Conservation (phyloP, 2,797 vertebrate species). For the Phylloscopus collybita region DNA sequence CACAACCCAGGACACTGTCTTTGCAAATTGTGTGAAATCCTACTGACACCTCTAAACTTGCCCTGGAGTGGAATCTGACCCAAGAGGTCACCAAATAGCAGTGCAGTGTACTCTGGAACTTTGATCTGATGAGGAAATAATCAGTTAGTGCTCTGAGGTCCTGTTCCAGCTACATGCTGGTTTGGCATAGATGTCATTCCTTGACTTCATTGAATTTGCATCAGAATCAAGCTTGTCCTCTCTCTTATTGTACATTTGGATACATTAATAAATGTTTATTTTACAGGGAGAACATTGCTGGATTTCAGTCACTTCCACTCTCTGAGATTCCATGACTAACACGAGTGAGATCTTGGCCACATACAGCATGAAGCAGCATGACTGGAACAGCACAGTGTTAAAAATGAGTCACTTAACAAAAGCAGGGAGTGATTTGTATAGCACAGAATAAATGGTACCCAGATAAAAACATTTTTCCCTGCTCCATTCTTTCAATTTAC, state of each 20-base stretch:
- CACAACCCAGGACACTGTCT: no score
- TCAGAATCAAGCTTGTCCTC: neutral
- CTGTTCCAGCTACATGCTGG: neutral
- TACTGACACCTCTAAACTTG: neutral
- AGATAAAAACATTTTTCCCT: slow-evolving; percentile 28
- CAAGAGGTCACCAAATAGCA: neutral
- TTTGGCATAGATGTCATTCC: neutral
- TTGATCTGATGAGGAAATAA: neutral
- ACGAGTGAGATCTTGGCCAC: neutral
- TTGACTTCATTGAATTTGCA: neutral
- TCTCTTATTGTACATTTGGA: neutral
- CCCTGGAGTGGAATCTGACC: neutral
- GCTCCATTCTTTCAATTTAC: neutral
- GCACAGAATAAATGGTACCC: slow-evolving; percentile 7
- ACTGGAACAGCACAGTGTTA: slow-evolving; percentile 26
- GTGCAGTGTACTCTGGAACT: neutral
- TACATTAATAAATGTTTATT: slow-evolving; percentile 13
- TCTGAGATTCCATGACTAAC: slow-evolving; percentile 39
- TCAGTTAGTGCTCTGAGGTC: neutral
- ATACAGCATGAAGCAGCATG: slow-evolving; percentile 3
- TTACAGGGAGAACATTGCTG: neutral
- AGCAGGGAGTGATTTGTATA: neutral
- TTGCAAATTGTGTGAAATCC: neutral
- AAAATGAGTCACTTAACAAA: slow-evolving; percentile 51
- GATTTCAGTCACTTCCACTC: slow-evolving; percentile 18